phyloP scores from a whole-genome alignment of 2,888 invertebrate genomes.

The Creontiades dilutus region DNA sequence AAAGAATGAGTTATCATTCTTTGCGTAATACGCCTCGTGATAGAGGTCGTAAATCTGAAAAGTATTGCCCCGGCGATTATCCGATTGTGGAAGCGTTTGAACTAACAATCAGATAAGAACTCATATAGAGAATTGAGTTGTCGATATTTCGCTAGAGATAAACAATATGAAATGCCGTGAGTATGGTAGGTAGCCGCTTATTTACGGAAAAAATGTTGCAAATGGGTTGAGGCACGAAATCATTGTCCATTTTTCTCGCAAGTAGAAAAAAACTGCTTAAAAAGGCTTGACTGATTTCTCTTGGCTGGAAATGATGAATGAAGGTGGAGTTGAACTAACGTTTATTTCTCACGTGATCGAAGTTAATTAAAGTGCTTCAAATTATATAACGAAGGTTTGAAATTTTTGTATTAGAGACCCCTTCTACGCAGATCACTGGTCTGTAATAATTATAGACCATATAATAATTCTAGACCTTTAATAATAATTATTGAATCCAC shows the following conservation, averaged over 20 bases:
- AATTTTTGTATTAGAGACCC: no score
- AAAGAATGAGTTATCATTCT: no score
- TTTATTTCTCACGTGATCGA: neutral
- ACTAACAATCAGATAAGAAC: neutral
- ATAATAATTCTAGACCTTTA: no score
- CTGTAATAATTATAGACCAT: no score
- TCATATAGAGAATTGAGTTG: neutral
- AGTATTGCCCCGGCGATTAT: neutral
- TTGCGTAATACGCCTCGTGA: neutral
- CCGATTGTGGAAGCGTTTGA: neutral
- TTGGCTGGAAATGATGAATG: neutral
- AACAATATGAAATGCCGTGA: neutral
- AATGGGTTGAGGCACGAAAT: neutral
- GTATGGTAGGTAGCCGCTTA: neutral
- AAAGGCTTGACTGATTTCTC: neutral
- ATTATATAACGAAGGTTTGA: no score
- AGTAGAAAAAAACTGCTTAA: neutral
- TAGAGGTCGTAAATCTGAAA: neutral
- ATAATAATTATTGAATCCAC: no score
- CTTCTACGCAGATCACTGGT: no score
- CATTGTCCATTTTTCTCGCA: neutral
- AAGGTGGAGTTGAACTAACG: neutral
- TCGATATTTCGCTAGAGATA: constrained; percentile 1
- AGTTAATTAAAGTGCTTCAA: no score
- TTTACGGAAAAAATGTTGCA: neutral